phyloP scores from a whole-genome alignment of 2,113 vertebrate genomes.

The Neoarius graeffei region DNA sequence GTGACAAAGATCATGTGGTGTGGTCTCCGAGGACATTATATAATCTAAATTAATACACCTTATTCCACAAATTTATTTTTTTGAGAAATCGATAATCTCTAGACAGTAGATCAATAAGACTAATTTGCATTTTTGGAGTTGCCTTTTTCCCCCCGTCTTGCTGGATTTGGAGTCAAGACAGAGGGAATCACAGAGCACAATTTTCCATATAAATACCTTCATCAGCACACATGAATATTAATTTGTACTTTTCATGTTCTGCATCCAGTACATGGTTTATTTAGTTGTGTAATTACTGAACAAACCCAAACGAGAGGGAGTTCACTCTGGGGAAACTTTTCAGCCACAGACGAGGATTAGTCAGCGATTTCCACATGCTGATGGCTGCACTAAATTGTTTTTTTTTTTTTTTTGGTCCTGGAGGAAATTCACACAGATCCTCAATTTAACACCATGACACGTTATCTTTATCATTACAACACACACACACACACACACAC shows the following conservation, averaged over 20 bases:
- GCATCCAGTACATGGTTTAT: no score
- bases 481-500: neutral
- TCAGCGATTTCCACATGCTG: neutral
- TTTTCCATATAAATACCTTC: no score
- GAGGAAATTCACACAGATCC: neutral
- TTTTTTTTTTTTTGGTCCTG: neutral
- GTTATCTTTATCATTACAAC: neutral
- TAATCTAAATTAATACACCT: neutral
- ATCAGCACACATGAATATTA: no score
- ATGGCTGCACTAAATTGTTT: neutral
- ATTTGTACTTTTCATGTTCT: no score
- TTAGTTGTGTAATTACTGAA: neutral
- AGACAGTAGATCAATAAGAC: neutral
- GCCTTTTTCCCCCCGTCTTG: no score
- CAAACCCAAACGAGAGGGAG: neutral
- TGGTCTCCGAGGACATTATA: conserved; percentile 88
- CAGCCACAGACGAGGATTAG: neutral
- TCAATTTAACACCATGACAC: neutral
- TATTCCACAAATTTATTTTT: neutral
- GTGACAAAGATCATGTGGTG: conserved; percentile 90
- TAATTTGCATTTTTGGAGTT: neutral
- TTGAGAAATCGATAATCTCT: neutral
- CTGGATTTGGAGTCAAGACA: neutral
- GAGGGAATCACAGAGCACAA: no score
- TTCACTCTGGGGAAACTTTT: neutral